These are phyloP conservation scores for Varroa destructor DNA, from an alignment of 1,140 invertebrate genomes.

Conservation along the genomic window DNA sequence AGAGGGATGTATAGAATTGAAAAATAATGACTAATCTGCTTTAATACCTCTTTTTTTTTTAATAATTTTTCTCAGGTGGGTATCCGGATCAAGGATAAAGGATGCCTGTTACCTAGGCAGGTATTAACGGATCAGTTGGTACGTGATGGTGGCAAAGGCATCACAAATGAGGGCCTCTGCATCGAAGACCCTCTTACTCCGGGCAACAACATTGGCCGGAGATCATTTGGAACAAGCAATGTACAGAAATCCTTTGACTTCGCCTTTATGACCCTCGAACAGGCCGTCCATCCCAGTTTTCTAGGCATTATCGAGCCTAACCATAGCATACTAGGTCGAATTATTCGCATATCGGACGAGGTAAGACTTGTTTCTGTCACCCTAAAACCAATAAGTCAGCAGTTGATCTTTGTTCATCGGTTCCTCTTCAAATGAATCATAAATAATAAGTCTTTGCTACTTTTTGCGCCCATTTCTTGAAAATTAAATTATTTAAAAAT, in stretches of 20 bases:
- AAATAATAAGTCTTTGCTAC: too few species aligned
- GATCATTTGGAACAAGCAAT: conserved; percentile 74
- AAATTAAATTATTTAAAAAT: too few species aligned
- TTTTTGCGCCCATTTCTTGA: too few species aligned
- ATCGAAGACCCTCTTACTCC: conserved; percentile 94
- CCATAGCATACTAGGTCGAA: conserved; percentile 61
- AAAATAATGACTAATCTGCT: too few species aligned
- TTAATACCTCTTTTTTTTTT: too few species aligned
- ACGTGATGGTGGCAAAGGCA: too few species aligned
- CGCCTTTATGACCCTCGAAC: conserved; percentile 69
- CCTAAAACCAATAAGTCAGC: too few species aligned
- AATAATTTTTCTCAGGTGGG: conserved; percentile 53
- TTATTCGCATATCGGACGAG: conserved; percentile 80
- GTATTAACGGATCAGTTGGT: conserved; percentile 76
- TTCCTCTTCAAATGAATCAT: too few species aligned
- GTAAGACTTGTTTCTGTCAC: conserved; percentile 42
- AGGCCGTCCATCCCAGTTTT: conserved; percentile 49
- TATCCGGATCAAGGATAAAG: conserved; percentile 83
- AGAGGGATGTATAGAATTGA: too few species aligned
- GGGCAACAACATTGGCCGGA: conserved; percentile 82
- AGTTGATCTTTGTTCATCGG: too few species aligned
- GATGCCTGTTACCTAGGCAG: conserved; percentile 87
- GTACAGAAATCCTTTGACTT: conserved; percentile 91
- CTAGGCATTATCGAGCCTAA: conserved; percentile 29
- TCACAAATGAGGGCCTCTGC: conserved; percentile 48